These are phyloP conservation scores for Branchipolynoe longqiensis DNA, from an alignment of 2,888 invertebrate genomes.

Conservation along the genomic window DNA sequence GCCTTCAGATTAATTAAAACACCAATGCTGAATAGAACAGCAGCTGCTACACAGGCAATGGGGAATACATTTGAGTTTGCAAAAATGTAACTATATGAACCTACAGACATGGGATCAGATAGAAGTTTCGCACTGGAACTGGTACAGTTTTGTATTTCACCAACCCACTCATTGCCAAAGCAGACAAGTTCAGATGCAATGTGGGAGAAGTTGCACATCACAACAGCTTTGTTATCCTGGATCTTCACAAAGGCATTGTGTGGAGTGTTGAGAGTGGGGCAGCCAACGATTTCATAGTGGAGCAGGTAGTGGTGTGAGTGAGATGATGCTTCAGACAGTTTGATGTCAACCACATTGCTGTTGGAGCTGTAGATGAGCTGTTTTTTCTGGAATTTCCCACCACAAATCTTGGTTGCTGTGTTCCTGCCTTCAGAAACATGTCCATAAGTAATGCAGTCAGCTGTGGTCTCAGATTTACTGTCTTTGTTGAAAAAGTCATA, in stretches of 20 bases:
- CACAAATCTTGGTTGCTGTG: not conserved
- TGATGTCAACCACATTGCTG: slow-evolving; percentile 28
- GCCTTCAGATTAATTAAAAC: slow-evolving; percentile 59
- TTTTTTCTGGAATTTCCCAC: slow-evolving; percentile 25
- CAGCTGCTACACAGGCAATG: slow-evolving; percentile 65
- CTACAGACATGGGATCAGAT: not conserved
- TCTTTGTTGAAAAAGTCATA: slow-evolving; percentile 27
- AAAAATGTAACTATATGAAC: not conserved
- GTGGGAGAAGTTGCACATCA: slow-evolving; percentile 12
- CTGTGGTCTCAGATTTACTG: too few relatives aligned
- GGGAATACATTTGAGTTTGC: slow-evolving; percentile 61
- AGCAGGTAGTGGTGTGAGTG: slow-evolving; percentile 22
- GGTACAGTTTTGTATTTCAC: slow-evolving; percentile 39
- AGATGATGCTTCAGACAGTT: not conserved
- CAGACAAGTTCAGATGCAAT: slow-evolving; percentile 23
- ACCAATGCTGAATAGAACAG: slow-evolving; percentile 64
- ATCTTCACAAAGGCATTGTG: slow-evolving; percentile 16
- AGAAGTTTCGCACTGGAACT: not conserved
- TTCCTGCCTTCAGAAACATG: not conserved
- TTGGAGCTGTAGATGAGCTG: slow-evolving; percentile 35
- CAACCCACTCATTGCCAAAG: slow-evolving; percentile 48
- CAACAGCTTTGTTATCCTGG: slow-evolving; percentile 8
- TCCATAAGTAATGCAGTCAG: slow-evolving; percentile 8
- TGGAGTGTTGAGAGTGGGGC: slow-evolving; percentile 27
- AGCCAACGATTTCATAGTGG: slow-evolving; percentile 45